Evolutionary conservation across 2,797 vertebrate genomes (phyloP).

Genomic region (Eremophila alpestris): DNA sequence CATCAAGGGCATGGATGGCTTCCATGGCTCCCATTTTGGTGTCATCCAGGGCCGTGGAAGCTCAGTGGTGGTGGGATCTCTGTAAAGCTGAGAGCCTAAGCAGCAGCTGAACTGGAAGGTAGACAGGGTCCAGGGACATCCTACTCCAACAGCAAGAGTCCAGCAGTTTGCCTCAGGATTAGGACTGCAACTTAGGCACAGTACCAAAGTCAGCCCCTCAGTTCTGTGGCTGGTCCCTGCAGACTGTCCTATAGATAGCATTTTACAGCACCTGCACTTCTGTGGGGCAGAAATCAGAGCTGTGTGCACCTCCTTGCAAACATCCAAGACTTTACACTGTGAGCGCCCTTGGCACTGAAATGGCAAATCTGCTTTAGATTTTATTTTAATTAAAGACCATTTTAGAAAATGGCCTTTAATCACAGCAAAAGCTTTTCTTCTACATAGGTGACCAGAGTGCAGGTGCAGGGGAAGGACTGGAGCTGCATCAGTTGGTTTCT

Average conservation of each 20-base stretch:
- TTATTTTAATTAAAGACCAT: too few relatives aligned
- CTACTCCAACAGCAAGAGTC: rapidly evolving
- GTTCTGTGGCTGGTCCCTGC: background rate
- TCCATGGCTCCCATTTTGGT: background rate
- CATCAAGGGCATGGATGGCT: background rate
- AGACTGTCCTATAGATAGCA: background rate
- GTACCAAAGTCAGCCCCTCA: background rate
- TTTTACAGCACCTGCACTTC: background rate
- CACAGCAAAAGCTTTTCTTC: background rate
- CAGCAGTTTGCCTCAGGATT: background rate
- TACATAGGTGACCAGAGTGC: background rate
- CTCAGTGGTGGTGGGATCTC: rapidly evolving
- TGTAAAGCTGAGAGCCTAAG: background rate
- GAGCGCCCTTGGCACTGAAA: rapidly evolving
- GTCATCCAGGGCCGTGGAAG: background rate
- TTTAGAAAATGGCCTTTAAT: background rate
- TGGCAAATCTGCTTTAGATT: background rate
- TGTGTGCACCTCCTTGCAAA: background rate
- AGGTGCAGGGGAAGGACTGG: background rate
- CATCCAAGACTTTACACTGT: background rate
- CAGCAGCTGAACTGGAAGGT: background rate
- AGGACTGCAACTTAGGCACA: background rate
- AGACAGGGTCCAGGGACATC: background rate
- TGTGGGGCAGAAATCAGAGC: background rate
- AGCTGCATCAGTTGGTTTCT: background rate